phyloP scores from a whole-genome alignment of 2,797 vertebrate genomes.

The Phoxinus dragarum region DNA sequence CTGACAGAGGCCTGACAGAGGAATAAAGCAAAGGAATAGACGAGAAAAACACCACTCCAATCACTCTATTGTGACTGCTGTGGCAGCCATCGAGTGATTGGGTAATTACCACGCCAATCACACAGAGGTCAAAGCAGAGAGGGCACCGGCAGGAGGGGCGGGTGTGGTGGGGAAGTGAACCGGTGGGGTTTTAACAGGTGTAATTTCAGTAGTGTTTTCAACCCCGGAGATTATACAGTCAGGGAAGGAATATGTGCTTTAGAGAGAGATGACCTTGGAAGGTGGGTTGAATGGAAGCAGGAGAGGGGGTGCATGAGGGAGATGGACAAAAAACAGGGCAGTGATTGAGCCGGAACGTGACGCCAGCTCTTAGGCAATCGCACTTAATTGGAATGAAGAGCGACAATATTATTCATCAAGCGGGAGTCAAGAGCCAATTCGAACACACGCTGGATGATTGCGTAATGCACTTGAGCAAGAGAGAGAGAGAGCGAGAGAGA shows the following conservation, averaged over 20 bases:
- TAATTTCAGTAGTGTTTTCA: constrained; percentile 74
- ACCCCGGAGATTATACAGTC: constrained; percentile 71
- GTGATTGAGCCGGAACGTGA: constrained; percentile 76
- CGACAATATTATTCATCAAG: constrained; percentile 87
- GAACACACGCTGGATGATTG: constrained; percentile 84
- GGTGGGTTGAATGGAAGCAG: constrained; percentile 44
- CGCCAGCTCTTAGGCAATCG: constrained; percentile 81
- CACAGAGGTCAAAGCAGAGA: constrained; percentile 81
- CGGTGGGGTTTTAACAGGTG: constrained; percentile 66
- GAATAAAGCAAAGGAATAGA: constrained; percentile 60
- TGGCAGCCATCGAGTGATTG: constrained; percentile 83
- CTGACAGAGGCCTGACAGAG: constrained; percentile 72
- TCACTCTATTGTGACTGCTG: constrained; percentile 82
- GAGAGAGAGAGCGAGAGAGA: constrained; percentile 60
- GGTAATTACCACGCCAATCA: constrained; percentile 86
- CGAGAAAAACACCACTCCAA: constrained; percentile 75
- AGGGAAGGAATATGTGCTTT: constrained; percentile 61
- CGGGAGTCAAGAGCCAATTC: constrained; percentile 89
- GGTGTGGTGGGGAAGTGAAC: constrained; percentile 54
- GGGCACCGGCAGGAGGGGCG: constrained; percentile 64
- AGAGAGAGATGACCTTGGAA: constrained; percentile 57
- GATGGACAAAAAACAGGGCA: constrained; percentile 56
- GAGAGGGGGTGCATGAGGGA: neutral
- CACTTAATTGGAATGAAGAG: constrained; percentile 93
- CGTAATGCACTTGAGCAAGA: constrained; percentile 81